These are phyloP conservation scores for Albula goreensis DNA, from an alignment of 2,113 vertebrate species.

Conservation along the genomic window DNA sequence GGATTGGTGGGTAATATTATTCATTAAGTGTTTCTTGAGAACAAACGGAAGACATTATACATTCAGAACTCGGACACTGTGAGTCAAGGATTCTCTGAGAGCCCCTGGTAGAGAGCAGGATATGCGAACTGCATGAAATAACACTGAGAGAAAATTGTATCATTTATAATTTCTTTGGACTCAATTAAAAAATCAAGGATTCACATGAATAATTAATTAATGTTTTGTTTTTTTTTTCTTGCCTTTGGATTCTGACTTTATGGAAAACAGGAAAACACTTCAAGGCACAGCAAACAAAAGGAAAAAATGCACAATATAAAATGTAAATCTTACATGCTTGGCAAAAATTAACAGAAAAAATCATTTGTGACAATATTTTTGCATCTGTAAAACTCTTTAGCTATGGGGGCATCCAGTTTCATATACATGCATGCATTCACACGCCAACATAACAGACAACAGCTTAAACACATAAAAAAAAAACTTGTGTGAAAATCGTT, in stretches of 20 bases:
- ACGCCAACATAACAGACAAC: no score
- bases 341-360: no score
- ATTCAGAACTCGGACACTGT: slow-evolving; percentile 41
- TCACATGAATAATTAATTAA: slow-evolving; percentile 46
- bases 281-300: slow-evolving; percentile 8
- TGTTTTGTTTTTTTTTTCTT: slow-evolving; percentile 34
- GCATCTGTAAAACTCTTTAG: no score
- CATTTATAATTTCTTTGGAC: slow-evolving; percentile 43
- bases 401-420: no score
- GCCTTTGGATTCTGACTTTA: slow-evolving; percentile 22
- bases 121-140: slow-evolving; percentile 14
- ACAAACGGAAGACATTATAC: slow-evolving; percentile 36
- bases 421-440: no score
- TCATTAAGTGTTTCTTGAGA: slow-evolving; percentile 33
- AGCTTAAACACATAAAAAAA: no score
- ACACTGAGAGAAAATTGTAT: slow-evolving; percentile 32
- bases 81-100: slow-evolving; percentile 40
- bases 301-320: no score
- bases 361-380: no score
- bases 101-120: slow-evolving; percentile 3
- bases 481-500: no score
- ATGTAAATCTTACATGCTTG: no score
- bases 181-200: slow-evolving; percentile 41
- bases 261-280: slow-evolving; percentile 8
- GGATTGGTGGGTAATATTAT: slow-evolving; percentile 9